A percentile compares a stretch with the other conserved stretches of the same genome.
Evolutionary conservation across 2,888 invertebrate genomes (phyloP).

Genomic region (Melanostoma scalare): DNA sequence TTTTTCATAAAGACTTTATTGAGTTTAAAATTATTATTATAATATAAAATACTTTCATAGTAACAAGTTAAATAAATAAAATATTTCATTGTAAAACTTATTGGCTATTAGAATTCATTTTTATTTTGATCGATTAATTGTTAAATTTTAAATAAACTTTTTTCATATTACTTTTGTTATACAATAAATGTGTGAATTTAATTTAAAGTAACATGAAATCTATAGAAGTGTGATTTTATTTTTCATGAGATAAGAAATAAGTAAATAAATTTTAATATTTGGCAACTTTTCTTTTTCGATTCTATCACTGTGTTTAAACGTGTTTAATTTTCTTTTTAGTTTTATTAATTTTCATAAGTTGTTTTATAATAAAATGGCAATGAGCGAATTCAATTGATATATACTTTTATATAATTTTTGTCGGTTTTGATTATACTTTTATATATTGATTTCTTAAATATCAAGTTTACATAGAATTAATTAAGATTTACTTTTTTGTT

Average conservation of each 20-base stretch:
- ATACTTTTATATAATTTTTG: slow-evolving; percentile 28
- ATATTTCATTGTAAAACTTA: slow-evolving; percentile 72
- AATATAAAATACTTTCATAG: slow-evolving; percentile 68
- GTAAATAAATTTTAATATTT: slow-evolving; percentile 58
- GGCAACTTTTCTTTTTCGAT: slow-evolving; percentile 59
- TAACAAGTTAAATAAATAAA: slow-evolving; percentile 72
- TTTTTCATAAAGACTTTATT: slow-evolving; percentile 28
- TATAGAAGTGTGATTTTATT: slow-evolving; percentile 37
- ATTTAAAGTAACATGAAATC: slow-evolving; percentile 52
- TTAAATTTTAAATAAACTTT: slow-evolving; percentile 49
- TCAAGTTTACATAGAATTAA: slow-evolving; percentile 45
- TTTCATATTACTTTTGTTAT: slow-evolving; percentile 41
- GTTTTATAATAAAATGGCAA: slow-evolving; percentile 56
- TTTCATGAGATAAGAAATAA: slow-evolving; percentile 31
- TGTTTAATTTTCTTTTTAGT: slow-evolving; percentile 16
- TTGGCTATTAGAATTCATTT: slow-evolving; percentile 69
- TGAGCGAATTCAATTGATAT: slow-evolving; percentile 61
- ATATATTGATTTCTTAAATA: slow-evolving; percentile 38
- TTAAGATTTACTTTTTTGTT: slow-evolving; percentile 20
- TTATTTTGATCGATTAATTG: slow-evolving; percentile 23
- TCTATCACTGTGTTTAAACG: slow-evolving; percentile 49
- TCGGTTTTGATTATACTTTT: slow-evolving; percentile 53
- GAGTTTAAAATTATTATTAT: slow-evolving; percentile 46
- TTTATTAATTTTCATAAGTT: slow-evolving; percentile 11
- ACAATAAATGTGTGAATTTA: slow-evolving; percentile 56